These are phyloP conservation scores for Campoletis sonorensis DNA, from an alignment of 1,140 invertebrate species.

Conservation along the genomic window DNA sequence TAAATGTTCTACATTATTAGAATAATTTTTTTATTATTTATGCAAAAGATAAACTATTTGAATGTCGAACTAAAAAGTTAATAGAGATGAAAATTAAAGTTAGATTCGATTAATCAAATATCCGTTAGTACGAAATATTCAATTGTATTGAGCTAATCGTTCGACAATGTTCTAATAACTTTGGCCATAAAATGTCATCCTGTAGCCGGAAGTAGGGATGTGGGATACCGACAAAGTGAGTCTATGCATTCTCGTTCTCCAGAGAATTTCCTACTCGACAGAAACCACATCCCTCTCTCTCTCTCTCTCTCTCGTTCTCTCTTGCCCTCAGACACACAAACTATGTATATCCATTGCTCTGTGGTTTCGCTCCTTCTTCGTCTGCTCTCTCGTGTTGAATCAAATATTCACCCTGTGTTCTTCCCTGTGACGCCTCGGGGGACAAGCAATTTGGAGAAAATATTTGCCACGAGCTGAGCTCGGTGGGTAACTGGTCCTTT, in stretches of 20 bases:
- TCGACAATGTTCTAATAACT: neutral
- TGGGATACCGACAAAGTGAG: conserved; percentile 17
- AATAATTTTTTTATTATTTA: too few species aligned
- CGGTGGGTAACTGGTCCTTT: neutral
- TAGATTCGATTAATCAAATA: too few species aligned
- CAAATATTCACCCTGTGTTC: conserved; percentile 34
- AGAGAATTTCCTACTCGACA: conserved; percentile 13
- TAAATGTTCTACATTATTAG: too few species aligned
- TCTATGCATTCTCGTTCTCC: conserved; percentile 11
- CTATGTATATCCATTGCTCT: neutral
- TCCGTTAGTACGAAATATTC: too few species aligned
- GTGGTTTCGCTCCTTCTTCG: conserved; percentile 24
- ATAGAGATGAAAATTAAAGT: too few species aligned
- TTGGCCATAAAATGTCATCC: conserved; percentile 10
- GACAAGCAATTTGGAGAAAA: conserved; percentile 34
- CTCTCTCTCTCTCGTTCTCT: neutral
- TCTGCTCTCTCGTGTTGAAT: conserved; percentile 29
- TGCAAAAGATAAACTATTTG: too few species aligned
- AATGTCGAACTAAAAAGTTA: too few species aligned
- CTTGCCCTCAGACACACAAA: too few species aligned
- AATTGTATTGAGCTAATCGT: too few species aligned
- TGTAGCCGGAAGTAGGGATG: neutral
- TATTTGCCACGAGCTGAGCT: conserved; percentile 26
- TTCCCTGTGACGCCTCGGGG: conserved; percentile 13
- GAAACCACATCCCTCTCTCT: neutral